These are phyloP conservation scores for Globicephala melas DNA, from an alignment of 2,113 vertebrate genomes.

Conservation along the genomic window DNA sequence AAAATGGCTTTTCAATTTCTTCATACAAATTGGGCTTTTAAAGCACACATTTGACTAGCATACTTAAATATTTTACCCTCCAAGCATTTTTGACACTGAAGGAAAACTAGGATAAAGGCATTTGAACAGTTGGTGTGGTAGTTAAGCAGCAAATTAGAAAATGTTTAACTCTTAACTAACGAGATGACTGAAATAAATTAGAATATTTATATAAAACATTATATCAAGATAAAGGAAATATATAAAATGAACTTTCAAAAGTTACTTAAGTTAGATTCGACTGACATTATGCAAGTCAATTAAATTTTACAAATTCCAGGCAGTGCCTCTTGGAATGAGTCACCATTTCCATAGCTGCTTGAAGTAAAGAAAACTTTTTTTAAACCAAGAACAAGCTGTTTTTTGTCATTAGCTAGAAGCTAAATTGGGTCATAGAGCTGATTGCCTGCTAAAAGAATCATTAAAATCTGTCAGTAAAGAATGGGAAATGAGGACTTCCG, in stretches of 20 bases:
- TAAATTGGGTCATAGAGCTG: not conserved
- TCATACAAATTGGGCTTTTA: not conserved
- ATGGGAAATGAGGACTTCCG: not conserved
- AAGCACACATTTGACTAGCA: not conserved
- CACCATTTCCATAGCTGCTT: constrained; percentile 15
- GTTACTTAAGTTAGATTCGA: constrained; percentile 40
- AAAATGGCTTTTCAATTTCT: not conserved
- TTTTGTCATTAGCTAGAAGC: constrained; percentile 34
- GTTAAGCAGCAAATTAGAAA: constrained; percentile 47
- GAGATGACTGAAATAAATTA: constrained; percentile 25
- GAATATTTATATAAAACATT: constrained; percentile 31
- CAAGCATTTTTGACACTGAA: constrained; percentile 26
- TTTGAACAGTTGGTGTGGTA: not conserved
- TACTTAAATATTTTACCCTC: not conserved
- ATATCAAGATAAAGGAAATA: constrained; percentile 28
- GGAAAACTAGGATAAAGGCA: not conserved
- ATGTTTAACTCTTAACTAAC: not conserved
- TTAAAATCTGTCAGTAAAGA: constrained; percentile 41
- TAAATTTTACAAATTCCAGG: not conserved
- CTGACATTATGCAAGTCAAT: constrained; percentile 41
- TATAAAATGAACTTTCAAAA: constrained; percentile 36
- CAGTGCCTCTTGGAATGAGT: not conserved
- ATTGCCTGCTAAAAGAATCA: constrained; percentile 47
- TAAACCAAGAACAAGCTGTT: not conserved
- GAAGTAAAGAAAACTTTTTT: not conserved